These are phyloP conservation scores for Microtus pennsylvanicus DNA, from an alignment of 2,113 vertebrate genomes.

Conservation along the genomic window DNA sequence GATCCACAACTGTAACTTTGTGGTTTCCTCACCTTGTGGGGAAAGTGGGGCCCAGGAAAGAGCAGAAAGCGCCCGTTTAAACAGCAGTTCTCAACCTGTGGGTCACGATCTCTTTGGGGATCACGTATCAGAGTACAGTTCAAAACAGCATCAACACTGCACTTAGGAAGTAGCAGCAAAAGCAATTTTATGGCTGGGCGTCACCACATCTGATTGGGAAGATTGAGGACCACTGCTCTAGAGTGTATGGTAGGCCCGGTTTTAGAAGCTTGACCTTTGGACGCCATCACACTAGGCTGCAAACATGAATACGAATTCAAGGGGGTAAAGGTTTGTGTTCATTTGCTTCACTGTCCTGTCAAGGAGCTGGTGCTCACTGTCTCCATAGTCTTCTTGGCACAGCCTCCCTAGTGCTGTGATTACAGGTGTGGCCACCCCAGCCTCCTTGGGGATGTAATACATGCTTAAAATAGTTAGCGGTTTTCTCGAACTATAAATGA, in stretches of 20 bases:
- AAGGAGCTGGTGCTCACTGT: background rate
- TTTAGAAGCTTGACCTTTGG: background rate
- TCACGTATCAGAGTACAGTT: too few relatives aligned
- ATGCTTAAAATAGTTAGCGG: background rate
- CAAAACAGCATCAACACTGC: background rate
- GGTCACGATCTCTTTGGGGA: background rate
- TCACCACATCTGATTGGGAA: background rate
- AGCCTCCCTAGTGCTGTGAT: background rate
- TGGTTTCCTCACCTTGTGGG: background rate
- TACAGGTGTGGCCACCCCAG: background rate
- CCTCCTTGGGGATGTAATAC: background rate
- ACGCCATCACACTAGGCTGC: background rate
- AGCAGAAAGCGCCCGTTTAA: background rate
- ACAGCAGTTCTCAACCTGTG: background rate
- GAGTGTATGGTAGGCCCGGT: background rate
- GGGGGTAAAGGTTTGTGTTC: background rate
- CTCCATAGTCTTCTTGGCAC: background rate
- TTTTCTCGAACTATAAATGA: background rate
- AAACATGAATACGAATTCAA: background rate
- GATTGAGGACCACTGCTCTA: background rate
- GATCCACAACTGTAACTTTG: background rate
- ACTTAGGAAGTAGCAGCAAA: background rate
- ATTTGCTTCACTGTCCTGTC: background rate
- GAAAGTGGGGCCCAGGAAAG: background rate
- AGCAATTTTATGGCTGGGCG: background rate